These are phyloP conservation scores for Sebastes elongatus DNA, from an alignment of 2,797 vertebrate species.

Conservation along the genomic window DNA sequence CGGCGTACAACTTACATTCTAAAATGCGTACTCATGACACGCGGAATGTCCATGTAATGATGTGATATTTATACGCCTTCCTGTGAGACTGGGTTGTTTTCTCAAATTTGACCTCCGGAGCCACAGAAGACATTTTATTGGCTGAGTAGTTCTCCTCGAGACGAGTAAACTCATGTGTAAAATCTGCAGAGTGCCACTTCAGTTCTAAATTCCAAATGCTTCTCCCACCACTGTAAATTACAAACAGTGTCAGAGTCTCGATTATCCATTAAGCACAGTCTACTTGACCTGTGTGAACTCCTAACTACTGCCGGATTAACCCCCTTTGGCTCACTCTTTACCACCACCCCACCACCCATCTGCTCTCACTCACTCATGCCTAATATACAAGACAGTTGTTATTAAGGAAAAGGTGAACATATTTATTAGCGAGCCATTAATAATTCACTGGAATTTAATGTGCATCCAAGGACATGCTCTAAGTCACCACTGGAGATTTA, in stretches of 20 bases:
- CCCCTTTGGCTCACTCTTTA: neutral
- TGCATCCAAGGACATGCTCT: slow-evolving; percentile 47
- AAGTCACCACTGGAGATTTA: slow-evolving; percentile 46
- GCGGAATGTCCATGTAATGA: too few species aligned
- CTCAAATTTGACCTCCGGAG: neutral
- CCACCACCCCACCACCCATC: neutral
- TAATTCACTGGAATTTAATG: slow-evolving; percentile 49
- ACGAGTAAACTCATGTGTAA: neutral
- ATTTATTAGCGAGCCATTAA: slow-evolving; percentile 59
- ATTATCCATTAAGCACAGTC: slow-evolving; percentile 34
- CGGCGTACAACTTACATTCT: too few species aligned
- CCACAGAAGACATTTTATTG: neutral
- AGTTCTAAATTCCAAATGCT: slow-evolving; percentile 3
- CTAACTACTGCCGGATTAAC: slow-evolving; percentile 12
- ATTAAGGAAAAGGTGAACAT: slow-evolving; percentile 32
- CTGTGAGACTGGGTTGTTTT: neutral
- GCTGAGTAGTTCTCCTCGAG: neutral
- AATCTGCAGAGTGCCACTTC: neutral
- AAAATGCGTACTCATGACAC: too few species aligned
- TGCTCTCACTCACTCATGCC: neutral
- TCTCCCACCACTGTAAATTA: slow-evolving; percentile 23
- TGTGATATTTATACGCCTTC: too few species aligned
- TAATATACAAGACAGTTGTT: neutral
- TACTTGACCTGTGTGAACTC: slow-evolving; percentile 34
- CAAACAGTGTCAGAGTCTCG: slow-evolving; percentile 9